phyloP scores from a whole-genome alignment of 2,797 vertebrate species.

The Acipenser transmontanus region DNA sequence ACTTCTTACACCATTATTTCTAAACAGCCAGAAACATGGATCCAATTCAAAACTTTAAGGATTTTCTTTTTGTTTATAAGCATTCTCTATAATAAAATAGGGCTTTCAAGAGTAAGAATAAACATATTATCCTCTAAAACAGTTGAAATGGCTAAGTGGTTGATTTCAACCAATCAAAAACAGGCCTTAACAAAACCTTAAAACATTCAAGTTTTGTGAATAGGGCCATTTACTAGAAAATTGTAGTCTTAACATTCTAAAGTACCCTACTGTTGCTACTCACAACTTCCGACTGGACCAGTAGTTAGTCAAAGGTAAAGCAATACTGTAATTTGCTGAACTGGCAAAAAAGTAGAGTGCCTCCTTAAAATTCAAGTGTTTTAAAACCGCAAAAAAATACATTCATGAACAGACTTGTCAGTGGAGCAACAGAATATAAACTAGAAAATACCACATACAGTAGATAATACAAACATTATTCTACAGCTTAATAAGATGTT shows the following conservation, averaged over 20 bases:
- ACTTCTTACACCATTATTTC: too few species aligned
- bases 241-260: background rate
- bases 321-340: background rate
- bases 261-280: background rate
- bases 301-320: background rate
- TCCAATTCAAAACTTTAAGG: too few species aligned
- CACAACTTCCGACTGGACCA: background rate
- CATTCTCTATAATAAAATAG: too few species aligned
- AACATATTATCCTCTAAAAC: too few species aligned
- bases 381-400: background rate
- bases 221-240: background rate
- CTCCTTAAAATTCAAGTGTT: too few species aligned
- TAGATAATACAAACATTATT: background rate
- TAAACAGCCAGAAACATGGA: too few species aligned
- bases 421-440: background rate
- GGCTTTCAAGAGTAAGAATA: too few species aligned
- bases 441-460: background rate
- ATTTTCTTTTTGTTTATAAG: too few species aligned
- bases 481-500: background rate
- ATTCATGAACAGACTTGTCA: constrained; percentile 13
- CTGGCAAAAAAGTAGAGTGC: too few species aligned
- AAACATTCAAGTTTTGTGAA: background rate
- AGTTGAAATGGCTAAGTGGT: too few species aligned
- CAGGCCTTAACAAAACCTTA: too few species aligned
- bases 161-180: too few species aligned